Percentiles rank a stretch among this genome's conserved stretches.
phyloP scores from a whole-genome alignment of 2,113 vertebrate species.

The Megalops atlanticus region DNA sequence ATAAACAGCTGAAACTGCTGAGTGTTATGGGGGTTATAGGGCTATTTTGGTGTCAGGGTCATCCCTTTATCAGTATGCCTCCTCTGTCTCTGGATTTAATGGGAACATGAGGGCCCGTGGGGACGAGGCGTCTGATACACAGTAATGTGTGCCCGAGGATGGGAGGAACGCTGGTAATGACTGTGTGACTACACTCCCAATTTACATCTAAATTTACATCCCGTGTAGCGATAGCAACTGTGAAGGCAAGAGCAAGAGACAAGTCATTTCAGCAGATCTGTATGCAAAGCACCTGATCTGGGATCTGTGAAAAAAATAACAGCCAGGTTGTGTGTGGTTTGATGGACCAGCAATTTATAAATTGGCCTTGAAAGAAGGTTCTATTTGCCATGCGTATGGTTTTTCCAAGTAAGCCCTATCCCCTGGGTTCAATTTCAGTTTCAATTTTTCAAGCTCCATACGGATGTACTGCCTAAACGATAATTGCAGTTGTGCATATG shows the following conservation, averaged over 20 bases:
- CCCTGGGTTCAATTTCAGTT: not conserved
- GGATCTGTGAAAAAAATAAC: not conserved
- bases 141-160: not conserved
- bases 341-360: not conserved
- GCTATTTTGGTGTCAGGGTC: too few relatives aligned
- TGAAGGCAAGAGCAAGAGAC: not conserved
- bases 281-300: not conserved
- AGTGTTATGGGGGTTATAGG: too few relatives aligned
- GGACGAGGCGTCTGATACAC: not conserved
- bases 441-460: not conserved
- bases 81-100: too few relatives aligned
- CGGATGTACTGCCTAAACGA: too few relatives aligned
- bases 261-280: not conserved
- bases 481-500: too few relatives aligned
- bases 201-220: not conserved
- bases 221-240: not conserved
- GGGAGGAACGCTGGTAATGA: not conserved
- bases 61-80: too few relatives aligned
- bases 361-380: not conserved
- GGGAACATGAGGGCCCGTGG: not conserved
- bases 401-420: not conserved
- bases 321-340: not conserved
- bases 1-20: too few relatives aligned
- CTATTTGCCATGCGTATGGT: not conserved
- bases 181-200: too few relatives aligned